phyloP scores from a whole-genome alignment of 2,113 vertebrate genomes.

The Sceloporus tristichus region DNA sequence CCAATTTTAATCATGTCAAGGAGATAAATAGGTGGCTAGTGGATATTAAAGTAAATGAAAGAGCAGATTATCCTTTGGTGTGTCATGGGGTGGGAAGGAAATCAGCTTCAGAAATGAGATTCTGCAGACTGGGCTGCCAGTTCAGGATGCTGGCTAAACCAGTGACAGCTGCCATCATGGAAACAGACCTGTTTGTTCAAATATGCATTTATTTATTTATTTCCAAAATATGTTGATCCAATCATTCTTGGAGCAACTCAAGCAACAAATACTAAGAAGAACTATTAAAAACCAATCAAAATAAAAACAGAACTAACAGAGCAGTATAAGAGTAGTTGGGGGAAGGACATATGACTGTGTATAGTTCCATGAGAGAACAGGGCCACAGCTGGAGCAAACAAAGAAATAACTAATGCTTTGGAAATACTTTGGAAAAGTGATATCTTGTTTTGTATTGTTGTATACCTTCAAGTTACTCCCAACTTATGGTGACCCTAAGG shows the following conservation, averaged over 20 bases:
- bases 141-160: neutral
- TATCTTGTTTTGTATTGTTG: too few species aligned
- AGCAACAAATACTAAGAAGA: neutral
- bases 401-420: neutral
- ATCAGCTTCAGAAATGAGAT: neutral
- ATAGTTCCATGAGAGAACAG: neutral
- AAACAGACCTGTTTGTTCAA: neutral
- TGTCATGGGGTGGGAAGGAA: fast-evolving
- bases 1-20: neutral
- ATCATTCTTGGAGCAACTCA: neutral
- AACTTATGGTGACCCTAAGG: too few species aligned
- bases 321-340: neutral
- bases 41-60: constrained; percentile 32
- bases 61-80: constrained; percentile 9
- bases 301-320: neutral
- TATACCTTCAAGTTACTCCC: too few species aligned
- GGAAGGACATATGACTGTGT: neutral
- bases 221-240: neutral
- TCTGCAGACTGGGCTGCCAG: neutral
- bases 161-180: neutral
- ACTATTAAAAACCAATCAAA: neutral
- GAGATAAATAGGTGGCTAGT: constrained; percentile 26
- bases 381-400: neutral
- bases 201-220: neutral
- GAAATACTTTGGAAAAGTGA: too few species aligned